Base-by-base conservation (phyloP, 2,797 vertebrate genomes). In the Microtus californicus region DNA sequence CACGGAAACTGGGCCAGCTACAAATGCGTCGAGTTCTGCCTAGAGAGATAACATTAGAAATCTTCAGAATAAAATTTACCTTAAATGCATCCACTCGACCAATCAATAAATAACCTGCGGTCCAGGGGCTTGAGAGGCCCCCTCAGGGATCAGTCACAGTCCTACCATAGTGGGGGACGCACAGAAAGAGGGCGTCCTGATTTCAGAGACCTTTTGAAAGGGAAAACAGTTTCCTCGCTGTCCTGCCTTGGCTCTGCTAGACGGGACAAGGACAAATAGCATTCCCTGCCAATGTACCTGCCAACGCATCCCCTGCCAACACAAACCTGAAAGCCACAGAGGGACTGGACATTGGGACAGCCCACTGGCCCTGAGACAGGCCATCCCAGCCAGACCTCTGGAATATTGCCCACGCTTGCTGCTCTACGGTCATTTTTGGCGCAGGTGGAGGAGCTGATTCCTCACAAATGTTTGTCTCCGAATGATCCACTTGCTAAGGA, bases 21-120 rank as follows among this genome's bases (percentile, higher is more conserved):
- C 81, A 96, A 87, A 96, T 69, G 83, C 83, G 87, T 87, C 94
- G 79, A 67, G 79, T 87, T 93, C 83, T 94, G 96, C 82, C 86
- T 93, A 87, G 82, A 96, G 90, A 97, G 78, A 96, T 81, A 82
- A 89, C 67, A 95, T 96, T 56, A 82, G 90, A 94, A 95, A 74
- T 86, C 86, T 85, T 82, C 8, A 93, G 59, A 69, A 94, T 63
- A 81, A 59, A 97, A 93, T 59, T 90, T 51, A 89, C 51, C 65
- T 89, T 89, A 90, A 73, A 90, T 77, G 19, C 71, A 96, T 74
- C 69, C 8, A 78, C 61, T 90, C 37, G 1, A 73, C 2, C 21
- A 73, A 25, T 21, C 37, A 83, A 48, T 2, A 34, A 34, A 69
- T 51, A 89, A 93, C 82, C 40, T 81, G 71, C 23, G 63, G 51